Evolutionary conservation across 2,797 vertebrate species (phyloP).

Genomic region (Lithobates pipiens): DNA sequence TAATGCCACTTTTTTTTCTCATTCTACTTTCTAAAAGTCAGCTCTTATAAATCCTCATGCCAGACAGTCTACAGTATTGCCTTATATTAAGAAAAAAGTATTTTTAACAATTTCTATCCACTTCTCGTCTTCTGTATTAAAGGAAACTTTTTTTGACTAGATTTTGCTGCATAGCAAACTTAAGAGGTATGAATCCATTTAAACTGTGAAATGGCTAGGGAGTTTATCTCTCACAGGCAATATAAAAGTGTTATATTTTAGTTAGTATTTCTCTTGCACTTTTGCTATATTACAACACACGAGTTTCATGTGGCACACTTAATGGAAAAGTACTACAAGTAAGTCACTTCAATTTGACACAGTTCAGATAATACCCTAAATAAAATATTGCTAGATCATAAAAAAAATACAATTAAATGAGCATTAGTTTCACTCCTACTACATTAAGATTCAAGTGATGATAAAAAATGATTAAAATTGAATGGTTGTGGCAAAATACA

Average conservation of each 20-base stretch:
- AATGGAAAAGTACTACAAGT: constrained; percentile 11
- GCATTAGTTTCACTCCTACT: neutral
- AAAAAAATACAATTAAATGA: neutral
- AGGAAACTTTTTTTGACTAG: neutral
- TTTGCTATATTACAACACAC: constrained; percentile 36
- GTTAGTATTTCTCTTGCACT: constrained; percentile 33
- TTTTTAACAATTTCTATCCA: neutral
- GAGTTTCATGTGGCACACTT: constrained; percentile 13
- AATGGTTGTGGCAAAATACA: too few relatives aligned
- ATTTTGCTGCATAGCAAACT: constrained; percentile 18
- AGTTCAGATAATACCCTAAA: neutral
- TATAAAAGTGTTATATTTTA: constrained; percentile 53
- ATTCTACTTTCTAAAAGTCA: too few relatives aligned
- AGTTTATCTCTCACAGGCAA: constrained; percentile 51
- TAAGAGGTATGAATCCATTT: constrained; percentile 52
- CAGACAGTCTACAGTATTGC: too few relatives aligned
- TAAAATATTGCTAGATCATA: neutral
- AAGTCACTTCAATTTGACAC: constrained; percentile 2
- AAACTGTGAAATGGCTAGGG: constrained; percentile 56
- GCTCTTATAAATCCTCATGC: too few relatives aligned
- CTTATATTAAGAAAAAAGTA: neutral
- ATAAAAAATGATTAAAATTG: too few relatives aligned
- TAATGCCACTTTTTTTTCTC: too few relatives aligned
- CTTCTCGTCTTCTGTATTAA: neutral
- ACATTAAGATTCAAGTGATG: too few relatives aligned